phyloP scores from a whole-genome alignment of 2,797 vertebrate genomes.

The Percopsis omiscomaycus region DNA sequence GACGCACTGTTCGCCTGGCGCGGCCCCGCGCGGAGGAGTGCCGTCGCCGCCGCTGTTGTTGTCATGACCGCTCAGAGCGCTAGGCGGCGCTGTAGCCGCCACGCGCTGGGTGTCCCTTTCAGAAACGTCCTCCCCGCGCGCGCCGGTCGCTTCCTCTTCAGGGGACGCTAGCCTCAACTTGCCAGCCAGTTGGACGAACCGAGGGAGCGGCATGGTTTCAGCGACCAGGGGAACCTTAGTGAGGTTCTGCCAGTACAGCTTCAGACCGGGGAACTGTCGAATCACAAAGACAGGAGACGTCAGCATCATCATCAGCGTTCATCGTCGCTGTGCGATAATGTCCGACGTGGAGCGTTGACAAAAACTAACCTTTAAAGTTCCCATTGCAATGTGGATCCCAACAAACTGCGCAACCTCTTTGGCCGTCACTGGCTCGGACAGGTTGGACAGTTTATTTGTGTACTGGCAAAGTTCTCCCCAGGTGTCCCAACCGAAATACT shows the following conservation, averaged over 20 bases:
- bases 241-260: conserved; percentile 79
- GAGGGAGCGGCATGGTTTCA: conserved; percentile 71
- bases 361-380: conserved; percentile 79
- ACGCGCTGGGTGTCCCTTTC: background rate
- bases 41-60: conserved; percentile 9
- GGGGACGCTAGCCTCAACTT: conserved; percentile 64
- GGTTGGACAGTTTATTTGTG: conserved; percentile 62
- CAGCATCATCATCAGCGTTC: background rate
- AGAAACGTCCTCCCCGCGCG: conserved; percentile 12
- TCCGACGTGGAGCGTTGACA: background rate
- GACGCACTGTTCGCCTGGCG: conserved; percentile 7
- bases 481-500: conserved; percentile 74
- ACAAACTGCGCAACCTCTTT: conserved; percentile 77
- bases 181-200: conserved; percentile 71
- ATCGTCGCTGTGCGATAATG: background rate
- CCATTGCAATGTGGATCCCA: conserved; percentile 83
- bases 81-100: background rate
- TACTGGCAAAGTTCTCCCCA: conserved; percentile 74
- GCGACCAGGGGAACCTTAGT: conserved; percentile 79
- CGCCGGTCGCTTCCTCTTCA: conserved; percentile 16
- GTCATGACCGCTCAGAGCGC: background rate
- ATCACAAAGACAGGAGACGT: conserved; percentile 24
- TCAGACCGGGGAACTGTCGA: conserved; percentile 76
- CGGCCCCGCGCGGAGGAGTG: conserved; percentile 15
- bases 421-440: conserved; percentile 55